Evolutionary conservation across 2,113 vertebrate genomes (phyloP).

Genomic region (Zosterops japonicus): DNA sequence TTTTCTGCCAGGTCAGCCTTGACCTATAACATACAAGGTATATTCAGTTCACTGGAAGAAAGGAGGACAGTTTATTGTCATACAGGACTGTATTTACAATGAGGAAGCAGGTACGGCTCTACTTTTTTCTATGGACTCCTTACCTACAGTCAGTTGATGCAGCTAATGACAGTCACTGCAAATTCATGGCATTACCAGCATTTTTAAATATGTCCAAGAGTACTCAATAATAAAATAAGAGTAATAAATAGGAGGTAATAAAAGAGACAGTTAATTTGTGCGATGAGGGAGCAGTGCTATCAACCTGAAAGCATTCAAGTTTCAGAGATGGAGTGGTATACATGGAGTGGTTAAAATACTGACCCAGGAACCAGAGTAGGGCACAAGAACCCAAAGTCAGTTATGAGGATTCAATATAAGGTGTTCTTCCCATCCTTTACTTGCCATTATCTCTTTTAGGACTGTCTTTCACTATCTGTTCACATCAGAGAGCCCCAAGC

Average conservation of each 20-base stretch:
- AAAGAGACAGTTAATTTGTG: not conserved
- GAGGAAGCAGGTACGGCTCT: not conserved
- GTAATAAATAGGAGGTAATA: not conserved
- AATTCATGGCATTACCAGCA: not conserved
- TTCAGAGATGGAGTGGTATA: not conserved
- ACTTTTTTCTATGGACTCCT: not conserved
- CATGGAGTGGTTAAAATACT: not conserved
- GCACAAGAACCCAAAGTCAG: fast-evolving
- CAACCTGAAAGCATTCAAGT: not conserved
- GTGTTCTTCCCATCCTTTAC: not conserved
- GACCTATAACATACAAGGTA: not conserved
- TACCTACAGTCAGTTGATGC: not conserved
- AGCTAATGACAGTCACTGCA: not conserved
- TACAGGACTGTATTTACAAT: not conserved
- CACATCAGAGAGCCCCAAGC: not conserved
- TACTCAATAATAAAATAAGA: not conserved
- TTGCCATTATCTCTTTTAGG: not conserved
- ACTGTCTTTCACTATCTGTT: not conserved
- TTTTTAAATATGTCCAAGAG: not conserved
- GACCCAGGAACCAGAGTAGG: not conserved
- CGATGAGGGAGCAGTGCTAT: not conserved
- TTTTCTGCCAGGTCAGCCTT: not conserved
- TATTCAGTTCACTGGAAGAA: not conserved
- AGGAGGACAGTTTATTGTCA: not conserved
- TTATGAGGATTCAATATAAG: not conserved